Conservation (phyloP, 2,888 invertebrate genomes). For the Nomada goodeniana region DNA sequence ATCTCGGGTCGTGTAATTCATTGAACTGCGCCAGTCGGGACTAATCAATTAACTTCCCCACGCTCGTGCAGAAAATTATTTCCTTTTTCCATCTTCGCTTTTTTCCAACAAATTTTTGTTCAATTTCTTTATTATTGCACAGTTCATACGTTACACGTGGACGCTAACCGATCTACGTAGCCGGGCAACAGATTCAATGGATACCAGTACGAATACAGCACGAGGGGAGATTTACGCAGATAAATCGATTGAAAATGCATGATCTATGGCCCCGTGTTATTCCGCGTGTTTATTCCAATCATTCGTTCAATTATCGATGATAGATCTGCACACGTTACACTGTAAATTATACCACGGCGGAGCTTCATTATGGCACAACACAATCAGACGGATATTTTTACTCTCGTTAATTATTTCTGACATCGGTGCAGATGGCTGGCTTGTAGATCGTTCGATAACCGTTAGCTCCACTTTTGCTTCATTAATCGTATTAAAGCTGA, state of each 20-base stretch:
- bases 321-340: constrained; percentile 45
- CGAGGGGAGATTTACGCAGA: constrained; percentile 25
- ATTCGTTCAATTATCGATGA: constrained; percentile 61
- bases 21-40: constrained; percentile 12
- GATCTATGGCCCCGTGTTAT: constrained; percentile 49
- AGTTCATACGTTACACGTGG: background rate
- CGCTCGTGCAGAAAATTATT: constrained; percentile 14
- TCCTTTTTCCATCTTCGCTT: background rate
- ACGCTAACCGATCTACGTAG: background rate
- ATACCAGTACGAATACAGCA: constrained; percentile 10
- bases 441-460: constrained; percentile 25
- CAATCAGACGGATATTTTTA: constrained; percentile 40
- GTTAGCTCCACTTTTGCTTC: constrained; percentile 1
- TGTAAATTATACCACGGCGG: constrained; percentile 44
- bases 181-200: background rate
- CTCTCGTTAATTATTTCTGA: constrained; percentile 46
- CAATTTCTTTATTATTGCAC: background rate
- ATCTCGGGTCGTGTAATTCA: constrained; percentile 52
- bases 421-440: constrained; percentile 9
- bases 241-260: constrained; percentile 53
- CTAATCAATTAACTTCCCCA: constrained; percentile 54
- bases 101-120: background rate
- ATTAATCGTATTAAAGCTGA: constrained; percentile 9
- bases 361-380: constrained; percentile 39
- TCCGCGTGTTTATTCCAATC: constrained; percentile 52